These are phyloP conservation scores for Teinopalpus imperialis DNA, from an alignment of 2,888 invertebrate species.

Conservation along the genomic window DNA sequence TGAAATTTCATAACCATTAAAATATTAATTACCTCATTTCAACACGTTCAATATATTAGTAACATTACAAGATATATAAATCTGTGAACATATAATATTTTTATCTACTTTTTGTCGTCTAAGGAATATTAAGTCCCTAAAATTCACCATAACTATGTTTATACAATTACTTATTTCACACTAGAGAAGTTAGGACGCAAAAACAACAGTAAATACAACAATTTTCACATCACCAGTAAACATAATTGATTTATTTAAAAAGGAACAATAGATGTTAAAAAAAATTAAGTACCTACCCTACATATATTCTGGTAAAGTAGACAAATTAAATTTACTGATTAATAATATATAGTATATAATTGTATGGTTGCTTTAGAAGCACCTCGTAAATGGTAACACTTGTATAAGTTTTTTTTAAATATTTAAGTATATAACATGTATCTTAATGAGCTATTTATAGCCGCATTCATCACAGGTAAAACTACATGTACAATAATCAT, in stretches of 20 bases:
- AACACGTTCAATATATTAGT: background rate
- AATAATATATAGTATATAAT: background rate
- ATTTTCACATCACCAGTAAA: conserved; percentile 15
- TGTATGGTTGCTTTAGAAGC: conserved; percentile 15
- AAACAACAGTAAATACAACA: conserved; percentile 15
- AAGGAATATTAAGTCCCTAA: too few relatives aligned
- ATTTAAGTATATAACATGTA: conserved; percentile 24
- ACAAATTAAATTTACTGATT: too few relatives aligned
- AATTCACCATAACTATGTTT: conserved; percentile 11
- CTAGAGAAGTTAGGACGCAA: conserved; percentile 9
- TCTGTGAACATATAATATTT: too few relatives aligned
- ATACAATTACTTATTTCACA: conserved; percentile 21
- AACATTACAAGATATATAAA: too few relatives aligned
- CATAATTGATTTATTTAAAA: conserved; percentile 13
- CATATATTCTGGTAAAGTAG: too few relatives aligned
- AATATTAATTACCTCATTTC: conserved; percentile 13
- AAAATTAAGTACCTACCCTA: conserved; percentile 14
- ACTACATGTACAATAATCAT: conserved; percentile 2
- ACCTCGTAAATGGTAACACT: conserved; percentile 31
- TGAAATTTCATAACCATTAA: conserved; percentile 22
- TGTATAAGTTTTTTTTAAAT: conserved; percentile 27
- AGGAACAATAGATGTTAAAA: conserved; percentile 15
- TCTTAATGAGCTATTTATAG: conserved; percentile 6
- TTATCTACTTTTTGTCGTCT: too few relatives aligned
- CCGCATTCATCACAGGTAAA: conserved; percentile 8